These are phyloP conservation scores for Malacosoma neustria DNA, from an alignment of 2,888 invertebrate species.

Conservation along the genomic window DNA sequence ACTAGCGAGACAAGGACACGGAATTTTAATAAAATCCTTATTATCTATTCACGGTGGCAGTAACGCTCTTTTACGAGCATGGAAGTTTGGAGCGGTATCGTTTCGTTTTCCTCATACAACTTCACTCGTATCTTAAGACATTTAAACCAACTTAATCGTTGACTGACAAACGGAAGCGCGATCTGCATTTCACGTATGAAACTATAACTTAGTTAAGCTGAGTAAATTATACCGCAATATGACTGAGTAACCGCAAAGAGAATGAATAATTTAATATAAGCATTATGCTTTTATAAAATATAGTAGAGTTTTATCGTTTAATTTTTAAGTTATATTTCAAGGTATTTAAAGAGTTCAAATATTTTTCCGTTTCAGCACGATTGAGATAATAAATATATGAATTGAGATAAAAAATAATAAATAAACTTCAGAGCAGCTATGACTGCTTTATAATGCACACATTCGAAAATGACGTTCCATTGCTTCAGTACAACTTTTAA, in stretches of 20 bases:
- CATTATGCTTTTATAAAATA: no score
- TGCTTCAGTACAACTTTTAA: no score
- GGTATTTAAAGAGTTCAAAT: no score
- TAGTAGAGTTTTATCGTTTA: no score
- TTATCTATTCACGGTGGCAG: conserved; percentile 66
- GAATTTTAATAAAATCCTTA: conserved; percentile 72
- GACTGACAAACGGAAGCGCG: conserved; percentile 26
- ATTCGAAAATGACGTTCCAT: no score
- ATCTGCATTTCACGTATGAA: conserved; percentile 20
- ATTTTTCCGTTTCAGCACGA: no score
- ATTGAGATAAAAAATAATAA: no score
- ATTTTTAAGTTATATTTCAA: no score
- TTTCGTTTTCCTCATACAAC: conserved; percentile 38
- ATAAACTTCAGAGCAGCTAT: no score
- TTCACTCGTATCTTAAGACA: conserved; percentile 49
- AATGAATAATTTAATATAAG: background rate
- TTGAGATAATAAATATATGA: no score
- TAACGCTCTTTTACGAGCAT: conserved; percentile 62
- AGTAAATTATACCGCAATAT: background rate
- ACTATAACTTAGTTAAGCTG: conserved; percentile 8
- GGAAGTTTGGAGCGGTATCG: conserved; percentile 43
- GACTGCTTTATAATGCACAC: no score
- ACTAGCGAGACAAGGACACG: conserved; percentile 46
- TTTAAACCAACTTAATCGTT: conserved; percentile 40
- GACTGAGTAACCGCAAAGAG: background rate